phyloP scores from a whole-genome alignment of 2,888 invertebrate species.

The Apamea crenata region DNA sequence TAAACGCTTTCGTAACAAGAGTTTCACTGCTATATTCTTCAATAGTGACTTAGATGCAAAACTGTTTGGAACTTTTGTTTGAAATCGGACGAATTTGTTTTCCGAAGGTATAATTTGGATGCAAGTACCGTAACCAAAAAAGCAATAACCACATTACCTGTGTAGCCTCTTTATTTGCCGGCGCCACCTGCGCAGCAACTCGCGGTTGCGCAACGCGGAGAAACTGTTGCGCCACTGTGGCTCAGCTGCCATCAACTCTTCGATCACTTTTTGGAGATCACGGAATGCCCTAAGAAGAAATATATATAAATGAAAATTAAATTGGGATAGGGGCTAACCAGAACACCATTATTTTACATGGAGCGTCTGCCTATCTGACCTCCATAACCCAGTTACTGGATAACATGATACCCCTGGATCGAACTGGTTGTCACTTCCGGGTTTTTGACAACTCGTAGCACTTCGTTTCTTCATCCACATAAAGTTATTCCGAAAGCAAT shows the following conservation, averaged over 20 bases:
- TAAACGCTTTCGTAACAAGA: neutral
- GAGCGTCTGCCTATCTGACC: neutral
- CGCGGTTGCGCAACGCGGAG: slow-evolving; percentile 94
- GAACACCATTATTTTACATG: neutral
- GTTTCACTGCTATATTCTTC: neutral
- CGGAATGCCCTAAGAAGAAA: slow-evolving; percentile 91
- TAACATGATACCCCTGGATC: neutral
- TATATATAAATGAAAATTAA: neutral
- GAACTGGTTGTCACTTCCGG: neutral
- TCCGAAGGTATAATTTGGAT: neutral
- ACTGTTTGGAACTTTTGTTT: neutral
- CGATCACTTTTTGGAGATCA: slow-evolving; percentile 96
- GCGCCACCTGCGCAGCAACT: slow-evolving; percentile 96
- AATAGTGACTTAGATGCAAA: neutral
- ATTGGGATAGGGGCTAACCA: neutral
- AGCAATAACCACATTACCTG: slow-evolving; percentile 85
- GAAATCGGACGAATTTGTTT: neutral
- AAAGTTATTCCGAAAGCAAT: neutral
- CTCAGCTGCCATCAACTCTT: slow-evolving; percentile 95
- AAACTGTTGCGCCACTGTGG: slow-evolving; percentile 95
- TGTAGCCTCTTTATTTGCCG: slow-evolving; percentile 95
- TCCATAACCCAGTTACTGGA: neutral
- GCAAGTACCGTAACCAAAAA: neutral
- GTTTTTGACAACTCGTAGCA: neutral
- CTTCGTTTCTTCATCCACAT: neutral